Conservation (phyloP, 2,797 vertebrate genomes). For the Orestias chungarensis region DNA sequence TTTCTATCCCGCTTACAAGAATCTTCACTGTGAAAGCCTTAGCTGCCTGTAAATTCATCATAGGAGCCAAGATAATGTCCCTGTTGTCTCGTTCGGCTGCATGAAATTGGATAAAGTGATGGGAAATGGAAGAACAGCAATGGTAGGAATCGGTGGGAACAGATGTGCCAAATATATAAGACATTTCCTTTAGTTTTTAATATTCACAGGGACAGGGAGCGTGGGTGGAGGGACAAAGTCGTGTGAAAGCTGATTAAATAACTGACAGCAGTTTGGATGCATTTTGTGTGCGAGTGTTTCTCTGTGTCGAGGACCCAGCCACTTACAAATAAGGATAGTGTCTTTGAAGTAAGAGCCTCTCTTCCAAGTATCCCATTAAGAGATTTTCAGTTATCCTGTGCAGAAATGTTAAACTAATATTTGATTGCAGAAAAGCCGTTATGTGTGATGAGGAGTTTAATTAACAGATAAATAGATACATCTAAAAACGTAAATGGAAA, state of each 20-base stretch:
- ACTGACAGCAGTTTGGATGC: conserved; percentile 11
- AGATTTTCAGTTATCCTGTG: conserved; percentile 13
- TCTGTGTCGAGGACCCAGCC: conserved; percentile 5
- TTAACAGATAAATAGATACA: conserved; percentile 7
- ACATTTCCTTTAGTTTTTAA: conserved; percentile 48
- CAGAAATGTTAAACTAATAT: not conserved
- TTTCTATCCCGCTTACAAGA: conserved; percentile 41
- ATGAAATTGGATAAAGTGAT: conserved; percentile 62
- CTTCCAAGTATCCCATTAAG: conserved; percentile 18
- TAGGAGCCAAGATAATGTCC: conserved; percentile 30
- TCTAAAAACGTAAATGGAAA: not conserved
- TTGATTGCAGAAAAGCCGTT: not conserved
- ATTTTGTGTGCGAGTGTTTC: conserved; percentile 12
- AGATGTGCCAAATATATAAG: conserved; percentile 43
- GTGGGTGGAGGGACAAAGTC: conserved; percentile 20
- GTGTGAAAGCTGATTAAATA: conserved; percentile 46
- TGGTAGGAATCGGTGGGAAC: conserved; percentile 27
- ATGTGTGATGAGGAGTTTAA: conserved; percentile 16
- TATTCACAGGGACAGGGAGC: conserved; percentile 22
- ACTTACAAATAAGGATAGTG: not conserved
- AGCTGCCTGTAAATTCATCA: conserved; percentile 23
- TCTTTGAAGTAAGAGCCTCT: conserved; percentile 8
- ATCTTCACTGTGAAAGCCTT: conserved; percentile 11
- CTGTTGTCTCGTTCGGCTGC: conserved; percentile 46
- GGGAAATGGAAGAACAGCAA: conserved; percentile 50